Percentiles rank a stretch among this genome's conserved stretches.
phyloP scores from a whole-genome alignment of 2,888 invertebrate genomes.

The Chromoteleia sp. region DNA sequence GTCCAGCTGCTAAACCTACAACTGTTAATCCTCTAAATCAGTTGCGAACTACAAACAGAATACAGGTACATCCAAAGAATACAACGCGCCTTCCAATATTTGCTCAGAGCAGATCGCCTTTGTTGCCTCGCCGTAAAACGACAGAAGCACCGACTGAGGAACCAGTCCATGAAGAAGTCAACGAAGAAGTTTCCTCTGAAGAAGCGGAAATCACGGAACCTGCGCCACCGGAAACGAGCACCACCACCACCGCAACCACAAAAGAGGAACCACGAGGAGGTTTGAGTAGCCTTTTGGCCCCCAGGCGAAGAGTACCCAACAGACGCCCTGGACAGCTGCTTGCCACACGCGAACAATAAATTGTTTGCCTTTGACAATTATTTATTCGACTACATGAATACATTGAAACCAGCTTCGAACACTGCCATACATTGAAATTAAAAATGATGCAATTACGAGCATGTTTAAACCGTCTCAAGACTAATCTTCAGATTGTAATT shows the following conservation, averaged over 20 bases:
- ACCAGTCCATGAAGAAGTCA: constrained; percentile 71
- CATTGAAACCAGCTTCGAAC: constrained; percentile 43
- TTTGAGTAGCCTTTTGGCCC: constrained; percentile 88
- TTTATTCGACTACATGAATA: constrained; percentile 39
- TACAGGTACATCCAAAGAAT: constrained; percentile 83
- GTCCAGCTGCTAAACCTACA: constrained; percentile 76
- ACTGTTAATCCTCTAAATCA: constrained; percentile 83
- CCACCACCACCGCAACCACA: constrained; percentile 73
- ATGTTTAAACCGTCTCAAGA: background rate
- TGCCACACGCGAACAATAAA: constrained; percentile 74
- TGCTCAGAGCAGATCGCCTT: constrained; percentile 79
- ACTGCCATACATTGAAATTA: constrained; percentile 55
- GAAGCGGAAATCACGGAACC: constrained; percentile 75
- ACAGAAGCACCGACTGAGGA: constrained; percentile 79
- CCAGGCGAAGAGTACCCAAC: constrained; percentile 88
- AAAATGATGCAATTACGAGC: background rate
- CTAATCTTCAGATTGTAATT: constrained; percentile 3
- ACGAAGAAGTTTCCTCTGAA: constrained; percentile 71
- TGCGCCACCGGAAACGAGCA: constrained; percentile 71
- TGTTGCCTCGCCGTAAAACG: constrained; percentile 80
- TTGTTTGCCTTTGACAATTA: constrained; percentile 16
- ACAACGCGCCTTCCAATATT: constrained; percentile 79
- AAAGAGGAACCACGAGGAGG: constrained; percentile 81
- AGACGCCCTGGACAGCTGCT: constrained; percentile 86
- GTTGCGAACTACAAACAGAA: constrained; percentile 83